Base-by-base conservation (phyloP, 2,113 vertebrate genomes). In the Oceanodroma tethys region DNA sequence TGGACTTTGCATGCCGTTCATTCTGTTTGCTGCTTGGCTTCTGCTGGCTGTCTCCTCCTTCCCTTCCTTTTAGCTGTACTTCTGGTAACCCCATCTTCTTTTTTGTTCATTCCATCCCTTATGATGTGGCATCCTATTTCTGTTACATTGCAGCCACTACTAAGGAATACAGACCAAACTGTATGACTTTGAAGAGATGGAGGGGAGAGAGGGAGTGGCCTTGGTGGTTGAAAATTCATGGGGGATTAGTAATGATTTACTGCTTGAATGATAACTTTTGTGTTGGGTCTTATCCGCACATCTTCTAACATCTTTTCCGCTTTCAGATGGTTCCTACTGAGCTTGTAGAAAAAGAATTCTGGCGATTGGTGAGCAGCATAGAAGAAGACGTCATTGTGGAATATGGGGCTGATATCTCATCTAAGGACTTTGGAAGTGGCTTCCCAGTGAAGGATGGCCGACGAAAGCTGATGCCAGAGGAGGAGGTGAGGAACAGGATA, bases 321-420 rank as follows among this genome's bases (percentile, higher is more conserved):
- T 95, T 86, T 91, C 97, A 99, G 99, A 99, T 99, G 99, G 99
- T 99, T 82, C 99, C 99, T 47, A 99, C 99, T 13, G 99, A 99
- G 97, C 95, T 99, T 34, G 99, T 99, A 93, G 99, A 99, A 96
- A 99, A 99, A 72, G 99, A 99, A 95, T 99, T 99, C 97, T 99
- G 99, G 99, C 97, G 99, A 13, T 96, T 99, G 96, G 99, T 99
- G 92, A 99, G 99, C 97, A 99, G 99, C 97, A 99, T 99, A 74
- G 99, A 99, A 95, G 99, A 99, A 97, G 99, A 99, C 18, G 99
- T 99, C 56, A 99, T 99, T 85, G 99, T 99, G 65, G 99, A 99
- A 62, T 99, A 99, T 32, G 99, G 99, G 40, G 99, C 99, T 1
- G 99, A 99, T 95, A 99, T 99, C 95, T 99, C 99, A 92, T 99